These are phyloP conservation scores for Drosophila orena DNA, from an alignment of 1,140 invertebrate genomes.

Conservation along the genomic window DNA sequence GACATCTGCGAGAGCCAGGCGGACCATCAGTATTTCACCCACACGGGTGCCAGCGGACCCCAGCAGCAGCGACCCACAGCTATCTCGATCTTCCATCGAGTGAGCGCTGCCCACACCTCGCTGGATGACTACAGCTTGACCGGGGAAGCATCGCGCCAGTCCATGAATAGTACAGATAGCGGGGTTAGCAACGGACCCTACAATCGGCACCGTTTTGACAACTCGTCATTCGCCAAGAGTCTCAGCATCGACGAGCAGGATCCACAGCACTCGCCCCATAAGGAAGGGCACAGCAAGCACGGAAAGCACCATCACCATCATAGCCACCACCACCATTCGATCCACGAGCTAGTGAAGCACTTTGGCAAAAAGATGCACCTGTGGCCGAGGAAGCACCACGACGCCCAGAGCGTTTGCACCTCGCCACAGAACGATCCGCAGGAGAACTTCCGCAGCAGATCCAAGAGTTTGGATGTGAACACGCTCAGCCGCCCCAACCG, in stretches of 20 bases:
- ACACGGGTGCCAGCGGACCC: conserved; percentile 73
- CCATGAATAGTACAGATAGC: conserved; percentile 58
- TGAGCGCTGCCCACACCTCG: conserved; percentile 64
- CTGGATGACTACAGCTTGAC: conserved; percentile 69
- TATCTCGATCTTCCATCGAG: conserved; percentile 81
- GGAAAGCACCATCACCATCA: conserved; percentile 84
- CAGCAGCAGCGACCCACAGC: conserved; percentile 75
- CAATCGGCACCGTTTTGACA: conserved; percentile 85
- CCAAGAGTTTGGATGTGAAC: conserved; percentile 91
- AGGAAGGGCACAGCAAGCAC: conserved; percentile 72
- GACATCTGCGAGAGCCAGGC: conserved; percentile 80
- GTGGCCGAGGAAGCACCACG: conserved; percentile 87
- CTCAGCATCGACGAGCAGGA: conserved; percentile 82
- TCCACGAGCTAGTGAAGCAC: conserved; percentile 90
- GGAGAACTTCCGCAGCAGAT: conserved; percentile 90
- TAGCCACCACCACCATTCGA: conserved; percentile 87
- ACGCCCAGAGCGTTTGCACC: conserved; percentile 85
- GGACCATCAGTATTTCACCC: conserved; percentile 84
- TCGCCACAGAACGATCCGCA: conserved; percentile 85
- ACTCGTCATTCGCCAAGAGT: conserved; percentile 86
- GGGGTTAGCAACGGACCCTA: conserved; percentile 27
- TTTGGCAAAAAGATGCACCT: conserved; percentile 89
- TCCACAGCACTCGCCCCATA: conserved; percentile 63
- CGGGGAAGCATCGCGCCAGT: conserved; percentile 51
- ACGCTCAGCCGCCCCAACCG: conserved; percentile 85